phyloP scores from a whole-genome alignment of 2,113 vertebrate genomes.

The Maccullochella peelii region DNA sequence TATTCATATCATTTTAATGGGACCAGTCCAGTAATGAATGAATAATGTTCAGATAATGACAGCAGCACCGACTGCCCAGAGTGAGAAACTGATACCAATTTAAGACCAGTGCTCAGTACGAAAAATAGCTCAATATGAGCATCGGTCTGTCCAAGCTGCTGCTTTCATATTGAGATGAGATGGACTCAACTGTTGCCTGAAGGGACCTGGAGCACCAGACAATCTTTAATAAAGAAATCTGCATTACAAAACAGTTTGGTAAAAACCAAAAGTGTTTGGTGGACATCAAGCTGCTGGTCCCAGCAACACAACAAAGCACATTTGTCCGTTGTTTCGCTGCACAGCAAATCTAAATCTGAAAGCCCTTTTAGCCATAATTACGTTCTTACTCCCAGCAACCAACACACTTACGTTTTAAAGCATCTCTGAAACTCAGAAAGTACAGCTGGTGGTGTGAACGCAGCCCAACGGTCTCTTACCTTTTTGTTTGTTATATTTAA shows the following conservation, averaged over 20 bases:
- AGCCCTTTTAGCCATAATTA: not conserved
- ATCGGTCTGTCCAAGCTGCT: not conserved
- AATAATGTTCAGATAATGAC: not conserved
- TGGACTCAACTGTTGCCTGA: not conserved
- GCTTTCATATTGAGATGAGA: not conserved
- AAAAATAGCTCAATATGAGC: not conserved
- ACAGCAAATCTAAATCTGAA: not conserved
- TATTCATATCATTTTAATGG: not conserved
- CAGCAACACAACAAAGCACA: not conserved
- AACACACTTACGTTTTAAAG: too few relatives aligned
- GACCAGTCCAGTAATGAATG: not conserved
- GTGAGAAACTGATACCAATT: not conserved
- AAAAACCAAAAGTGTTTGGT: too few relatives aligned
- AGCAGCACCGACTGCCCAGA: not conserved
- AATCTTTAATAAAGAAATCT: too few relatives aligned
- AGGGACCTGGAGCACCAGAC: too few relatives aligned
- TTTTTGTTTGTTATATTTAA: slow-evolving; percentile 29
- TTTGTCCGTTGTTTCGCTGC: not conserved
- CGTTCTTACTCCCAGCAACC: not conserved
- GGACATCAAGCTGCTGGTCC: not conserved
- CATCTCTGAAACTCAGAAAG: not conserved
- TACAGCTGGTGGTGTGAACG: slow-evolving; percentile 1
- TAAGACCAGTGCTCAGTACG: not conserved
- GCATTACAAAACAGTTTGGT: too few relatives aligned
- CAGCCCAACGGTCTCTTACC: slow-evolving; percentile 7